These are phyloP conservation scores for Illadopsis cleaveri DNA, from an alignment of 2,113 vertebrate genomes.

Conservation along the genomic window DNA sequence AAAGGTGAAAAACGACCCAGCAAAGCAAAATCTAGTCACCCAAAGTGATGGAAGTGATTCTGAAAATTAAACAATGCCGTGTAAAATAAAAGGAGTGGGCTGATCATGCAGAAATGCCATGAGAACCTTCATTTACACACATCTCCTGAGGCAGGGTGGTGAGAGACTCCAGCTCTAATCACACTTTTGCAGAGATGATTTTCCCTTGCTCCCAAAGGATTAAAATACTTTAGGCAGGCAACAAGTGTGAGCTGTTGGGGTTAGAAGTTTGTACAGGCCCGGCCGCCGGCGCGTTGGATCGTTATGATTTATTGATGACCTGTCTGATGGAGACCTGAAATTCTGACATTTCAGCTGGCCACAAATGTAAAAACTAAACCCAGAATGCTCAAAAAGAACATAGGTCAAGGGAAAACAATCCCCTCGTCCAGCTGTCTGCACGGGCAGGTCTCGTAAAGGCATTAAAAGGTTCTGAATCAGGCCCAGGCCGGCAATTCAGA, in stretches of 20 bases:
- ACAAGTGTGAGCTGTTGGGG: neutral
- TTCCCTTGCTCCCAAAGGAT: neutral
- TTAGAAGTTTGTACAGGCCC: neutral
- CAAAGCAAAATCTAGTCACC: neutral
- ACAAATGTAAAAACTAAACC: neutral
- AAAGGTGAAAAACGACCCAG: neutral
- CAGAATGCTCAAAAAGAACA: neutral
- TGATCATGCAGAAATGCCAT: neutral
- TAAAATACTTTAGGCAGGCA: neutral
- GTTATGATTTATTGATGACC: neutral
- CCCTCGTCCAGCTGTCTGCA: neutral
- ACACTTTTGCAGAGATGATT: neutral
- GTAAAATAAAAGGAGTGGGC: neutral
- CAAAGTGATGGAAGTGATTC: neutral
- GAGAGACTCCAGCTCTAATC: neutral
- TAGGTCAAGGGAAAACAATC: neutral
- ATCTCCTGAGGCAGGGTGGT: neutral
- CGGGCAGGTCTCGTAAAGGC: neutral
- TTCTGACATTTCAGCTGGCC: neutral
- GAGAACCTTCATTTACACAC: neutral
- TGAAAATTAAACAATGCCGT: neutral
- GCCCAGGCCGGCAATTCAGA: neutral
- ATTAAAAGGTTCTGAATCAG: neutral
- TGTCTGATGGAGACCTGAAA: neutral
- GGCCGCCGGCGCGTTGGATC: accelerated